Evolutionary conservation across 2,888 invertebrate genomes (phyloP).

Genomic region (Acanthopleura granulata): DNA sequence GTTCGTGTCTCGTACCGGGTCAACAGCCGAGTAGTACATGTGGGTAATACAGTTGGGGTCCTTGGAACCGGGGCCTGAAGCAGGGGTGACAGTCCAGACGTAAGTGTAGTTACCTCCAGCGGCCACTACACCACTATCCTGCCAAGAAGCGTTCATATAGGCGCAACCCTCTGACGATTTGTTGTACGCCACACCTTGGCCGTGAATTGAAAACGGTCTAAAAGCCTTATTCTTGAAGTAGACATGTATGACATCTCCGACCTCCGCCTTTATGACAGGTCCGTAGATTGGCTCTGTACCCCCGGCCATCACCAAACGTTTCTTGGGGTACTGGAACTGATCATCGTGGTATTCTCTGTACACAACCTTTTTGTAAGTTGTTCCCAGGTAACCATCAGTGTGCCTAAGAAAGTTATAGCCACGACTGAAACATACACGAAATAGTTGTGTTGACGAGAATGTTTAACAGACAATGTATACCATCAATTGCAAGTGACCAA

Average conservation of each 20-base stretch:
- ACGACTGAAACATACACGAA: constrained; percentile 19
- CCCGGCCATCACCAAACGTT: constrained; percentile 4
- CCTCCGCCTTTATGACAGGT: constrained; percentile 29
- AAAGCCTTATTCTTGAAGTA: constrained; percentile 32
- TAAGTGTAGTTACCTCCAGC: constrained; percentile 3
- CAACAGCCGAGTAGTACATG: constrained; percentile 12
- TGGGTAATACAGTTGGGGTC: constrained; percentile 16
- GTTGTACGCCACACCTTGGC: constrained; percentile 30
- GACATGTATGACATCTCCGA: constrained; percentile 28
- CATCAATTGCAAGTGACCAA: too few species aligned
- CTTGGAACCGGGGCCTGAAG: constrained; percentile 7
- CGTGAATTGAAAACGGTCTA: constrained; percentile 28
- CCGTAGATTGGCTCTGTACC: constrained; percentile 26
- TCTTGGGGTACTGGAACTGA: constrained; percentile 15
- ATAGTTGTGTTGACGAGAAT: too few species aligned
- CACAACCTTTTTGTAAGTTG: constrained; percentile 28
- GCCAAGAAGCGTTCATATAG: neutral
- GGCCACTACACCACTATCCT: neutral
- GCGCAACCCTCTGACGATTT: constrained; percentile 26
- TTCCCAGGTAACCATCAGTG: constrained; percentile 25
- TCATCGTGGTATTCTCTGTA: constrained; percentile 28
- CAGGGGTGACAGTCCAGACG: neutral
- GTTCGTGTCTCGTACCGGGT: constrained; percentile 1
- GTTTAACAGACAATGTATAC: too few species aligned
- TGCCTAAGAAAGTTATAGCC: constrained; percentile 21